A percentile compares a stretch with the other conserved stretches of the same genome.
Evolutionary conservation across 2,888 invertebrate species (phyloP).

Genomic region (Acanthoscelides obtectus): DNA sequence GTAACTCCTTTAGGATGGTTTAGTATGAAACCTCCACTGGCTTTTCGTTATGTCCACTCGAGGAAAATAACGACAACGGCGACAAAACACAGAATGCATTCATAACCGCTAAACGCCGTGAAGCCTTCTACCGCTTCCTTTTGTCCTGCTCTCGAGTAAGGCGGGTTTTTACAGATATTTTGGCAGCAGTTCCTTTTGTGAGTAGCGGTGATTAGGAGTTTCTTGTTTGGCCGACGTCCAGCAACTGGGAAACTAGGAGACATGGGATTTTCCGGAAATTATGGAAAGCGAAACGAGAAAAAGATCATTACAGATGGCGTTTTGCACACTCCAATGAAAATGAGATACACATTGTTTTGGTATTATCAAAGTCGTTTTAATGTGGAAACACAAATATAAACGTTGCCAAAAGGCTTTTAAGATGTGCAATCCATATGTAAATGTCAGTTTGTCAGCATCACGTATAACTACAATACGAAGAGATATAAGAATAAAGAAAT

Average conservation of each 20-base stretch:
- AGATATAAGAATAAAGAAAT: too few relatives aligned
- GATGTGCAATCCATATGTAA: too few relatives aligned
- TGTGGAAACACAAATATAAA: too few relatives aligned
- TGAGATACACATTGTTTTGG: too few relatives aligned
- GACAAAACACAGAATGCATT: neutral
- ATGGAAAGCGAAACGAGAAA: neutral
- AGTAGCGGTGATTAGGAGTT: conserved; percentile 26
- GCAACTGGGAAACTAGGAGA: neutral
- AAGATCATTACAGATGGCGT: neutral
- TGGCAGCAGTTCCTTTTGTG: conserved; percentile 22
- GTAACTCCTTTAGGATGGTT: too few relatives aligned
- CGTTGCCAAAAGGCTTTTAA: too few relatives aligned
- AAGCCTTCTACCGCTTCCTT: neutral
- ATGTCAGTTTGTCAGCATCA: too few relatives aligned
- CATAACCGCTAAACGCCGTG: neutral
- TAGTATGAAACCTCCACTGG: too few relatives aligned
- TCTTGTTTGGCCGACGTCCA: conserved; percentile 24
- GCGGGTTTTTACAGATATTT: conserved; percentile 17
- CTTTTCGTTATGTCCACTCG: too few relatives aligned
- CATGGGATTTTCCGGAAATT: neutral
- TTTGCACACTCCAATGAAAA: neutral
- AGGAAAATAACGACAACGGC: too few relatives aligned
- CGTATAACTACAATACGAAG: too few relatives aligned
- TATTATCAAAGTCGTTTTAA: too few relatives aligned
- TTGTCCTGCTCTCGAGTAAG: conserved; percentile 1